These are phyloP conservation scores for Heliconius ethilla DNA, from an alignment of 2,888 invertebrate species.

Conservation along the genomic window DNA sequence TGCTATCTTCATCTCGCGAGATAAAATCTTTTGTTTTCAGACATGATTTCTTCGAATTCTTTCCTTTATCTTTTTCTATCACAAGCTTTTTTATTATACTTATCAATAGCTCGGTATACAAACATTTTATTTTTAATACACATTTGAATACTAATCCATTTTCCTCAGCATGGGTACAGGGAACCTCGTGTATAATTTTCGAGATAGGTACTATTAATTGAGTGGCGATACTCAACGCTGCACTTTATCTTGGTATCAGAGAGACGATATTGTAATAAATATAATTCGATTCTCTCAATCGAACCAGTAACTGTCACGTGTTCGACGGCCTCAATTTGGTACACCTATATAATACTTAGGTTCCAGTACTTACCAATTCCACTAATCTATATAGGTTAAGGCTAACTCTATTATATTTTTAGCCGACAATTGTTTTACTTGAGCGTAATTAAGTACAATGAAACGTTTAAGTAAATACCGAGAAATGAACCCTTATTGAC, in stretches of 20 bases:
- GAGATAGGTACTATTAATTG: too few relatives aligned
- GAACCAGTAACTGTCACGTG: background rate
- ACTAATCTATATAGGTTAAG: conserved; percentile 2
- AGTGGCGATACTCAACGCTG: background rate
- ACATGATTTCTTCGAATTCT: too few relatives aligned
- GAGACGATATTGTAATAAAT: too few relatives aligned
- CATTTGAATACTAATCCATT: too few relatives aligned
- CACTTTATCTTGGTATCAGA: background rate
- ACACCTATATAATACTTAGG: background rate
- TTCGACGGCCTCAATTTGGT: background rate
- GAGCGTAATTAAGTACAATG: conserved; percentile 4
- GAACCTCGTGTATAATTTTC: too few relatives aligned
- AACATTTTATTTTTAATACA: too few relatives aligned
- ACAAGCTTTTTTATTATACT: too few relatives aligned
- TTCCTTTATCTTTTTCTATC: too few relatives aligned
- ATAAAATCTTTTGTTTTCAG: too few relatives aligned
- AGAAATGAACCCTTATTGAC: conserved; percentile 17
- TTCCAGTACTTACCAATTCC: background rate
- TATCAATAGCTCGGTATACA: too few relatives aligned
- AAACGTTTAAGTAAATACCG: conserved; percentile 9
- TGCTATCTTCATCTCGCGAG: too few relatives aligned
- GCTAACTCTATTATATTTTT: background rate
- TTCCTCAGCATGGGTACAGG: too few relatives aligned
- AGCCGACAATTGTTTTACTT: background rate
- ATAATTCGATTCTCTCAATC: background rate